These are phyloP conservation scores for Phthorimaea operculella DNA, from an alignment of 1,140 invertebrate genomes.

Conservation along the genomic window DNA sequence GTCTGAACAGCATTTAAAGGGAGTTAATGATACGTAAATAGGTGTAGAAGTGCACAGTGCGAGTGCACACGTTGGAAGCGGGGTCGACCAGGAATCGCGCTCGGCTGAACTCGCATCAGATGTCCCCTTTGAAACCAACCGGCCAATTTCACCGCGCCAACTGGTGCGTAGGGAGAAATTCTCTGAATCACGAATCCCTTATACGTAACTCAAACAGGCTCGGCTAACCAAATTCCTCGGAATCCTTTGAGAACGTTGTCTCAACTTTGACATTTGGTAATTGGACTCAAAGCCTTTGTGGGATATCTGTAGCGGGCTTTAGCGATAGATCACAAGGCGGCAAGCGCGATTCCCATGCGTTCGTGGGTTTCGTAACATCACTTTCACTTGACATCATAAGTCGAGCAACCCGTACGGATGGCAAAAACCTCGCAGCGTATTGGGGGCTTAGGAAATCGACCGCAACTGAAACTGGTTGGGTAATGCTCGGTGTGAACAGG, in stretches of 20 bases:
- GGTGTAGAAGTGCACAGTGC: slow-evolving; percentile 11
- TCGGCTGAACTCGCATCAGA: slow-evolving; percentile 41
- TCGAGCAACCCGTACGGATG: slow-evolving; percentile 19
- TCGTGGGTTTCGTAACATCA: slow-evolving; percentile 26
- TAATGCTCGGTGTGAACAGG: slow-evolving; percentile 33
- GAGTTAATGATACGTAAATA: no score
- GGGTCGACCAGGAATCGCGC: slow-evolving; percentile 54
- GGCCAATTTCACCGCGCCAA: slow-evolving; percentile 49
- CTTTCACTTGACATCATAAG: slow-evolving; percentile 33
- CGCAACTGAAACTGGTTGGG: slow-evolving; percentile 31
- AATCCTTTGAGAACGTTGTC: no score
- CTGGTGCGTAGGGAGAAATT: slow-evolving; percentile 45
- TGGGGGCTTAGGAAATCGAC: slow-evolving; percentile 31
- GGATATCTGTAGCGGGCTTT: no score
- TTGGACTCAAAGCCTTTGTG: no score
- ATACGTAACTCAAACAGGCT: no score
- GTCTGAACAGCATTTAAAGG: no score
- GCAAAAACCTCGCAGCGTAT: slow-evolving; percentile 28
- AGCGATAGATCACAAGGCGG: no score
- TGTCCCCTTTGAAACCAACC: slow-evolving; percentile 50
- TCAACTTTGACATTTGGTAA: no score
- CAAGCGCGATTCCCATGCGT: slow-evolving; percentile 10
- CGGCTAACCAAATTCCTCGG: no score
- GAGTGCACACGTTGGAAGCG: slow-evolving; percentile 19
- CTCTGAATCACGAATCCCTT: not conserved